Evolutionary conservation across 2,888 invertebrate species (phyloP).

Genomic region (Mimas tiliae): DNA sequence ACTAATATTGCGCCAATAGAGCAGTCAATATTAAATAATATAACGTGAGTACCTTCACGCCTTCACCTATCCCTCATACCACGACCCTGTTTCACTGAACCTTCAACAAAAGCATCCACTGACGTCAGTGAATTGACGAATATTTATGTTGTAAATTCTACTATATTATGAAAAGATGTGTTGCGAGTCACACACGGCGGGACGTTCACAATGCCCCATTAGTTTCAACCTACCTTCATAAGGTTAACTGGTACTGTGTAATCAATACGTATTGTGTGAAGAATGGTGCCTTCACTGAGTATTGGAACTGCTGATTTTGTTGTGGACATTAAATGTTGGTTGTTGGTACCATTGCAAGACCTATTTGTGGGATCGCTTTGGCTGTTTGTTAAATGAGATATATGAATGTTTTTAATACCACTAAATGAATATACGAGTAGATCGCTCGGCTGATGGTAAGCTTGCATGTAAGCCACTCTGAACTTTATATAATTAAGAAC

Average conservation of each 20-base stretch:
- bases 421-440: too few relatives aligned
- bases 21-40: too few relatives aligned
- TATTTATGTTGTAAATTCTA: slow-evolving; percentile 72
- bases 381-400: neutral
- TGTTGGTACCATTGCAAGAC: neutral
- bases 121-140: slow-evolving; percentile 69
- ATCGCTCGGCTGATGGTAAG: too few relatives aligned
- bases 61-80: slow-evolving; percentile 40
- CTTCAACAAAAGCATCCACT: slow-evolving; percentile 63
- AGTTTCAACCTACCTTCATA: neutral
- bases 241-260: slow-evolving; percentile 11
- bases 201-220: slow-evolving; percentile 3
- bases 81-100: slow-evolving; percentile 48
- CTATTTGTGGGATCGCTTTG: neutral
- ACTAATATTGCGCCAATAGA: too few relatives aligned
- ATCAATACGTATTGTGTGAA: slow-evolving; percentile 17
- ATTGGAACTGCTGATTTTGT: neutral
- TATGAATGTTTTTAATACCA: too few relatives aligned
- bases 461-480: too few relatives aligned
- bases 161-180: slow-evolving; percentile 43
- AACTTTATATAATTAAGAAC: too few relatives aligned
- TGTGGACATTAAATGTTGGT: neutral
- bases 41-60: slow-evolving; percentile 32
- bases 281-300: neutral
- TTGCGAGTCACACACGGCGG: neutral